A percentile compares a stretch with the other conserved stretches of the same genome.
These are phyloP conservation scores for Actenoides lindsayi DNA, from an alignment of 2,113 vertebrate genomes.

Conservation along the genomic window DNA sequence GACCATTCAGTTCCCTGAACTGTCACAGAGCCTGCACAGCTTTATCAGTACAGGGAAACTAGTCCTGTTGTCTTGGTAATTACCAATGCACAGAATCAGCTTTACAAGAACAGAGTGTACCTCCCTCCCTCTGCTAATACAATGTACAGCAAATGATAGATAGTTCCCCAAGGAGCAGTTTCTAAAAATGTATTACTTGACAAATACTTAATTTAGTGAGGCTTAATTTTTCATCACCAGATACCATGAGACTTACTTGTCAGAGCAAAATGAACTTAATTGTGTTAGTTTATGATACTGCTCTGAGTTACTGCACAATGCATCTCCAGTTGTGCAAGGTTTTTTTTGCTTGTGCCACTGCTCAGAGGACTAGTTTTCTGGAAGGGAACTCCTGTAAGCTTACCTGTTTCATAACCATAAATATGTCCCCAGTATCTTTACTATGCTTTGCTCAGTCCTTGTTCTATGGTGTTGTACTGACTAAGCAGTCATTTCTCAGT, in stretches of 20 bases:
- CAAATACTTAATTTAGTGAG: background rate
- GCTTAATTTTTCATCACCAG: background rate
- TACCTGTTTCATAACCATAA: background rate
- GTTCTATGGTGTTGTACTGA: background rate
- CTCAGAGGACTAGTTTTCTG: background rate
- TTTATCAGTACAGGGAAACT: background rate
- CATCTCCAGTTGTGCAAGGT: background rate
- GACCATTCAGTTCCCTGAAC: slow-evolving; percentile 1
- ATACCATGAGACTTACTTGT: background rate
- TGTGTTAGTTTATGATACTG: background rate
- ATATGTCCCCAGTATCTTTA: background rate
- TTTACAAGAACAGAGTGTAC: background rate
- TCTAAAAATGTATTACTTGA: background rate
- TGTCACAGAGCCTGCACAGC: background rate
- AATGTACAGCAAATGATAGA: background rate
- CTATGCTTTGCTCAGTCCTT: background rate
- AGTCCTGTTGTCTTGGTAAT: background rate
- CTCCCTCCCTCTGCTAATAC: background rate
- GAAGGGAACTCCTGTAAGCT: background rate
- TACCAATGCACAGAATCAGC: background rate
- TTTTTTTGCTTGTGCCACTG: background rate
- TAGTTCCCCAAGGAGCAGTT: background rate
- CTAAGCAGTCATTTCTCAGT: background rate
- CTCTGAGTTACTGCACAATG: background rate
- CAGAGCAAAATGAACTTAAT: background rate